These are phyloP conservation scores for Aepyceros melampus DNA, from an alignment of 2,113 vertebrate species.

Conservation along the genomic window DNA sequence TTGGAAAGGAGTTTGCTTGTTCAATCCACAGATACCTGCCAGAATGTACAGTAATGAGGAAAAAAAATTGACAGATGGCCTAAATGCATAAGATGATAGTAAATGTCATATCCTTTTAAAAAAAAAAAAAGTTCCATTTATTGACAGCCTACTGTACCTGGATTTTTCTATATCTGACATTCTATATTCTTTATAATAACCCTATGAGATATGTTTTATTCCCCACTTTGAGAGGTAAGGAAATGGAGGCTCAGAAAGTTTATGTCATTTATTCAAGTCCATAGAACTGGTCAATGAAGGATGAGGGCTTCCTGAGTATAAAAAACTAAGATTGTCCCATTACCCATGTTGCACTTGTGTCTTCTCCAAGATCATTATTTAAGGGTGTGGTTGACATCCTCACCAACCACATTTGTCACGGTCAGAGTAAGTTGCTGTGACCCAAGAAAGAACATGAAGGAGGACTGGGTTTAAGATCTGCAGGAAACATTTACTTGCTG, in stretches of 20 bases:
- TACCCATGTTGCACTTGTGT: not conserved
- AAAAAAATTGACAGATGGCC: not conserved
- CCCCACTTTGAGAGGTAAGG: not conserved
- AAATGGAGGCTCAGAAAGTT: not conserved
- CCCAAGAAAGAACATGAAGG: not conserved
- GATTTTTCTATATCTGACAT: not conserved
- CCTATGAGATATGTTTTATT: not conserved
- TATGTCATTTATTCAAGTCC: not conserved
- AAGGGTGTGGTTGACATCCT: not conserved
- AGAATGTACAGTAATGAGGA: not conserved
- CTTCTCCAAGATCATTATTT: not conserved
- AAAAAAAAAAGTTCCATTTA: not conserved
- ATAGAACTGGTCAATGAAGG: not conserved
- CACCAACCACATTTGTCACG: not conserved
- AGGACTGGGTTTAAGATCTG: not conserved
- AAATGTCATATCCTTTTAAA: not conserved
- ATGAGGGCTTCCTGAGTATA: not conserved
- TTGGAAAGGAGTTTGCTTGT: not conserved
- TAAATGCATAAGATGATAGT: not conserved
- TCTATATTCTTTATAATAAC: not conserved
- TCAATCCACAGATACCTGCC: not conserved
- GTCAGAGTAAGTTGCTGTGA: not conserved
- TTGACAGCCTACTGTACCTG: not conserved
- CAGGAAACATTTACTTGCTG: not conserved
- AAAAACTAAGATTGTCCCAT: not conserved